phyloP scores from a whole-genome alignment of 2,888 invertebrate genomes.

The Eupithecia insigniata region DNA sequence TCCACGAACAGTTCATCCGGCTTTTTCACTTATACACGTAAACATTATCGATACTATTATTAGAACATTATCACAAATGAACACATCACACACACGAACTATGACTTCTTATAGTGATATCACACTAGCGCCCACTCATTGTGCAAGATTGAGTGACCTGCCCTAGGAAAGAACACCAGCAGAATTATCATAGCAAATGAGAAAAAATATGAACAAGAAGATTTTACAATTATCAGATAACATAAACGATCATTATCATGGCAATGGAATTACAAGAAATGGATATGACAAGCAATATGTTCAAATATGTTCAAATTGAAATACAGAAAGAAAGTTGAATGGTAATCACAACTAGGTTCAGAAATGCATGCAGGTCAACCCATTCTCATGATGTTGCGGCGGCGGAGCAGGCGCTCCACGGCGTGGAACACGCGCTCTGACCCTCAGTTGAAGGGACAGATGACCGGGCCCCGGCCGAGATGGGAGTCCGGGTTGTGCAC shows the following conservation, averaged over 20 bases:
- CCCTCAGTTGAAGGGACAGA: constrained; percentile 85
- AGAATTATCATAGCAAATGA: background rate
- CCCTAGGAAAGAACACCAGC: background rate
- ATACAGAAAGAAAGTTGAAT: background rate
- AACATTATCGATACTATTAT: constrained; percentile 57
- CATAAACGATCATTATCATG: background rate
- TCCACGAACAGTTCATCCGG: constrained; percentile 73
- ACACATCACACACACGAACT: constrained; percentile 51
- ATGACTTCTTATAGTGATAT: constrained; percentile 42
- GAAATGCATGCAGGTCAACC: constrained; percentile 61
- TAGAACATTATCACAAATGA: constrained; percentile 74
- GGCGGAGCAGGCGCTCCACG: constrained; percentile 78
- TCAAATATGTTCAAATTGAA: background rate
- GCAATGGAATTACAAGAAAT: background rate
- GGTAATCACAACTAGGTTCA: background rate
- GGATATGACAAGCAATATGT: background rate
- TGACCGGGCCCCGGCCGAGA: constrained; percentile 84
- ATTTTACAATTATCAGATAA: background rate
- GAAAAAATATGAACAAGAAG: background rate
- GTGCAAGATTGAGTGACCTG: constrained; percentile 26
- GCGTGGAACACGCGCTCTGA: constrained; percentile 84
- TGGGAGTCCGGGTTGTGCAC: constrained; percentile 83
- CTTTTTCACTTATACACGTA: constrained; percentile 61
- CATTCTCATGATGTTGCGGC: constrained; percentile 82
- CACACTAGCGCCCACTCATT: constrained; percentile 38